Conservation (phyloP, 2,888 invertebrate genomes). For the Cephus spinipes region DNA sequence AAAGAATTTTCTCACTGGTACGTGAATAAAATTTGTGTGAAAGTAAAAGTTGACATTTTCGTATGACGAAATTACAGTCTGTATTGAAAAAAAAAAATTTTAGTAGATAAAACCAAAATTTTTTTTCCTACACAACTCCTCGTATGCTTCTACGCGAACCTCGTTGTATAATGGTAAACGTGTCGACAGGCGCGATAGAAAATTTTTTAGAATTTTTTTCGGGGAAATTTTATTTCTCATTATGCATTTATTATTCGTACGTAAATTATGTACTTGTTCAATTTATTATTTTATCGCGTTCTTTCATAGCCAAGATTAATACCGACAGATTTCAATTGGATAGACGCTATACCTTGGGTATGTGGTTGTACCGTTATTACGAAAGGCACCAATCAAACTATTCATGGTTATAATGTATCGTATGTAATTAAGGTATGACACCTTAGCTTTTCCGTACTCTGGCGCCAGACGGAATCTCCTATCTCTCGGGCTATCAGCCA, state of each 20-base stretch:
- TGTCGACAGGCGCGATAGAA: neutral
- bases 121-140: neutral
- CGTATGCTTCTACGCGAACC: neutral
- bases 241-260: neutral
- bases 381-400: slow-evolving; percentile 22
- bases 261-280: neutral
- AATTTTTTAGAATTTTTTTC: neutral
- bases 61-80: neutral
- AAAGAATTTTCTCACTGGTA: neutral
- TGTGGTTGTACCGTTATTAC: slow-evolving; percentile 14
- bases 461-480: slow-evolving; percentile 41
- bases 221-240: neutral
- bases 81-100: neutral
- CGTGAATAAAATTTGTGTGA: neutral
- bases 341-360: neutral
- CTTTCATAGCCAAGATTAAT: neutral
- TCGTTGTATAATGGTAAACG: neutral
- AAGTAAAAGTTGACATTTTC: neutral
- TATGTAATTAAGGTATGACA: slow-evolving; percentile 7
- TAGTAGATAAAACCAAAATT: neutral
- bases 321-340: neutral
- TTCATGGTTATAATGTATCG: slow-evolving; percentile 1
- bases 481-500: slow-evolving; percentile 12
- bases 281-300: neutral
- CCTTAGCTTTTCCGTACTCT: slow-evolving; percentile 32